Base-by-base conservation (phyloP, 1,140 invertebrate species). In the Zaprionus africanus region DNA sequence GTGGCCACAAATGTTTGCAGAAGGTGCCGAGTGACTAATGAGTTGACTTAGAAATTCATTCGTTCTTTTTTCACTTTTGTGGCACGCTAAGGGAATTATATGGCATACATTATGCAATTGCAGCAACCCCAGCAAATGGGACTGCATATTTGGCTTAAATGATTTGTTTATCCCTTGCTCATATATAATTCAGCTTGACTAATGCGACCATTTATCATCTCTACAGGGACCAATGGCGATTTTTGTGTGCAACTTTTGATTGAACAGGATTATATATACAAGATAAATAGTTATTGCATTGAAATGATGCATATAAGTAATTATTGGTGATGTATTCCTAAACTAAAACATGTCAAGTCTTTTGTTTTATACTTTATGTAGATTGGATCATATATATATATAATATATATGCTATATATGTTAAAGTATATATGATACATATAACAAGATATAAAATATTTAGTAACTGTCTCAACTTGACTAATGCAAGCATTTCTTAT, bases 1-100 rank as follows among this genome's bases (percentile, higher is more conserved):
- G 63, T 36, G 63, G 36, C 43, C 54, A 36, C 46, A 64, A 64
- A 43, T 69, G 54, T 71, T 59, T 71, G 67, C 73, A 76, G 34
- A 71, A 71, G 59, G 43, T 76, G 73, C 73, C 51, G 41, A 46
- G 80, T 87, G 83, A 87, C 83, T 87, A 87, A 87, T 87, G 83
- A 82, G 76, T 74, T 83, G 83, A 81, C 80, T 88, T 86, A 69
- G 38, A 62, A 63, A 59, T 38, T 17, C 26, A 53, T 43, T 67
- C 67, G 38, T 56, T 38, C 4, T 34, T 34, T 9, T 34, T 11
- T 9, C 28, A 11, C 17, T 57, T 19, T 7, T 19, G 7, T 34
- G 5, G 6, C 36, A 46, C 12, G 34, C 54, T 54, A 15, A 49
- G 58, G 49, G 65, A 57, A 68, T 74, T 57, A 62, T 36, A 31